phyloP scores from a whole-genome alignment of 2,888 invertebrate genomes.

The Falcaria lacertinaria region DNA sequence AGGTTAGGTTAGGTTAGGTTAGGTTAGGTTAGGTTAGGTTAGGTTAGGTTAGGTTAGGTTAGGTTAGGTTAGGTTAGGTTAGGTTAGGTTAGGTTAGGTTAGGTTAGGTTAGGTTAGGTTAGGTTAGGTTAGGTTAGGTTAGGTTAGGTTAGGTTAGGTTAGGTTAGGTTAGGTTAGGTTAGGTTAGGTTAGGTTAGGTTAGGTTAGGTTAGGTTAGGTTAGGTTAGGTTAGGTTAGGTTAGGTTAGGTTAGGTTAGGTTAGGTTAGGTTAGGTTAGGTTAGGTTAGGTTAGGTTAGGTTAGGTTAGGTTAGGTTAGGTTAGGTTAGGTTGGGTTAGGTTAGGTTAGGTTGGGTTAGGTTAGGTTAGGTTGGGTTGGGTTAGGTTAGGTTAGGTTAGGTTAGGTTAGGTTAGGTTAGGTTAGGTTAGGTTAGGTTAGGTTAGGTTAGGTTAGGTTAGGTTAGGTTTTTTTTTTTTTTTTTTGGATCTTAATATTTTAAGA shows the following conservation, averaged over 20 bases:
- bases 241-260: constrained; percentile 16
- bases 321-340: constrained; percentile 14
- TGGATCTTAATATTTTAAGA: too few relatives aligned
- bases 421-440: constrained; percentile 6
- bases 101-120: constrained; percentile 12
- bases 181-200: constrained; percentile 13
- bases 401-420: constrained; percentile 14
- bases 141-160: constrained; percentile 15
- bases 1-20: constrained; percentile 17
- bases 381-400: constrained; percentile 14
- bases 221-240: constrained; percentile 13
- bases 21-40: constrained; percentile 18
- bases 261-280: constrained; percentile 15
- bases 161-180: constrained; percentile 16
- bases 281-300: constrained; percentile 16
- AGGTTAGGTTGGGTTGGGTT: constrained; percentile 13
- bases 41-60: constrained; percentile 17
- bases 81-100: constrained; percentile 17
- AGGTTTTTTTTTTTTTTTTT: too few relatives aligned
- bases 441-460: too few relatives aligned
- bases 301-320: constrained; percentile 14
- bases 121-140: constrained; percentile 15
- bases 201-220: constrained; percentile 10
- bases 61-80: constrained; percentile 19
- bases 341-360: constrained; percentile 16